Conservation (phyloP, 2,113 vertebrate genomes). For the Channa maculata region DNA sequence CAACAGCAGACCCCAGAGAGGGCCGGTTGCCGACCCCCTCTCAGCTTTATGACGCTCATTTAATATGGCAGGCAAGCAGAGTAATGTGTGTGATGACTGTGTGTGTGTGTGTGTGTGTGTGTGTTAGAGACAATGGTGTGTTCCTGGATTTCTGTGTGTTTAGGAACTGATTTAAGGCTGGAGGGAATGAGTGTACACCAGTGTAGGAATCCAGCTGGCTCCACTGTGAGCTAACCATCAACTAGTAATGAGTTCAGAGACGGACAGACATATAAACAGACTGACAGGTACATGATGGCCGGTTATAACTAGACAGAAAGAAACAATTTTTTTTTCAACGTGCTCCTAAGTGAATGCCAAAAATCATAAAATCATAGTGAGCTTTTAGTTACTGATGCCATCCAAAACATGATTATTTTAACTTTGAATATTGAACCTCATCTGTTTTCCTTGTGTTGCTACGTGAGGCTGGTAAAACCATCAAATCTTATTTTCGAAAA, state of each 20-base stretch:
- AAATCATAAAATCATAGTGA: too few relatives aligned
- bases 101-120: conserved; percentile 26
- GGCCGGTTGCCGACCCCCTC: conserved; percentile 55
- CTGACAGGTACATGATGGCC: neutral
- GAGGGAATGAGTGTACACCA: conserved; percentile 44
- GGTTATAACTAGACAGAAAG: neutral
- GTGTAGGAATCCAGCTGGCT: conserved; percentile 67
- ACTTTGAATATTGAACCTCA: too few relatives aligned
- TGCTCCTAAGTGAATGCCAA: too few relatives aligned
- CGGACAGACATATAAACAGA: neutral
- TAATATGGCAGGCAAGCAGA: conserved; percentile 35
- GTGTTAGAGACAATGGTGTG: conserved; percentile 10
- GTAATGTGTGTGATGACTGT: conserved; percentile 21
- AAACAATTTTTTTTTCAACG: too few relatives aligned
- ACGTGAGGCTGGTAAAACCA: too few relatives aligned
- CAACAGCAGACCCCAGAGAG: conserved; percentile 42
- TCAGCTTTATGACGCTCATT: conserved; percentile 75
- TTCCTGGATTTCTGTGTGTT: neutral
- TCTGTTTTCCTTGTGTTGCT: too few relatives aligned
- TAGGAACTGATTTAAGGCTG: conserved; percentile 53
- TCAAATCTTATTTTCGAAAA: too few relatives aligned
- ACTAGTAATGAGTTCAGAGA: conserved; percentile 55
- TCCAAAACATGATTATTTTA: too few relatives aligned
- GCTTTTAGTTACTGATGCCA: too few relatives aligned
- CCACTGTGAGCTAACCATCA: conserved; percentile 73